Conservation (phyloP, 2,888 invertebrate species). For the Rosalia funebris region DNA sequence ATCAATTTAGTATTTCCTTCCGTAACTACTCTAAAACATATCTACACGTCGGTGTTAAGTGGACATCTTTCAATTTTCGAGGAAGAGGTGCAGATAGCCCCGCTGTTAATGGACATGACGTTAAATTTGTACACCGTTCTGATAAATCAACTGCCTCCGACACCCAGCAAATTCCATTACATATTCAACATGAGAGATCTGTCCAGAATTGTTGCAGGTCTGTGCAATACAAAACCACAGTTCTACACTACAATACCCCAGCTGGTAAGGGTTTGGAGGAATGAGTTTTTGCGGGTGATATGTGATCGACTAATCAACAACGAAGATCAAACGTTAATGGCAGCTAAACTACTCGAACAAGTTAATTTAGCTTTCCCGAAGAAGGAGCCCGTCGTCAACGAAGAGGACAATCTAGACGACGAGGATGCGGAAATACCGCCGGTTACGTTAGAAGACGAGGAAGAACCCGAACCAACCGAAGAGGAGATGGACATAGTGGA, state of each 20-base stretch:
- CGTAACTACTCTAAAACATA: conserved; percentile 79
- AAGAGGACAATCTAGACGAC: conserved; percentile 41
- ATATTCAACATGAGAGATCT: conserved; percentile 93
- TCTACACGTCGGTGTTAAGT: conserved; percentile 82
- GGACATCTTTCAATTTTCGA: conserved; percentile 82
- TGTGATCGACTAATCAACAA: conserved; percentile 84
- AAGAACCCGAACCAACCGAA: conserved; percentile 52
- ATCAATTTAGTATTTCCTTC: conserved; percentile 89
- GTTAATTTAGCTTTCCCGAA: conserved; percentile 70
- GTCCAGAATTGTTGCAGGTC: conserved; percentile 81
- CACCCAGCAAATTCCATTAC: conserved; percentile 94
- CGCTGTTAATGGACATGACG: conserved; percentile 80
- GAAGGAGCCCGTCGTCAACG: conserved; percentile 59
- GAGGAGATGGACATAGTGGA: conserved; percentile 67
- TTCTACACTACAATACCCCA: conserved; percentile 75
- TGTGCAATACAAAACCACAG: conserved; percentile 79
- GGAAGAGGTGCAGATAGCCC: conserved; percentile 73
- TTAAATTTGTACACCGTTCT: conserved; percentile 84
- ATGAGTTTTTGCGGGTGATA: conserved; percentile 88
- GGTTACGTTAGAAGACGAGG: conserved; percentile 27
- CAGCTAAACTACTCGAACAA: conserved; percentile 69
- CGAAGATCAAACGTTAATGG: conserved; percentile 73
- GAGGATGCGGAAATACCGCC: conserved; percentile 36
- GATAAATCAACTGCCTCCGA: conserved; percentile 84
- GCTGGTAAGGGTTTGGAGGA: conserved; percentile 88